Evolutionary conservation across 2,113 vertebrate species (phyloP), one percentile per base, ranked within the genome.

Genomic region (Pelodiscus sinensis): DNA sequence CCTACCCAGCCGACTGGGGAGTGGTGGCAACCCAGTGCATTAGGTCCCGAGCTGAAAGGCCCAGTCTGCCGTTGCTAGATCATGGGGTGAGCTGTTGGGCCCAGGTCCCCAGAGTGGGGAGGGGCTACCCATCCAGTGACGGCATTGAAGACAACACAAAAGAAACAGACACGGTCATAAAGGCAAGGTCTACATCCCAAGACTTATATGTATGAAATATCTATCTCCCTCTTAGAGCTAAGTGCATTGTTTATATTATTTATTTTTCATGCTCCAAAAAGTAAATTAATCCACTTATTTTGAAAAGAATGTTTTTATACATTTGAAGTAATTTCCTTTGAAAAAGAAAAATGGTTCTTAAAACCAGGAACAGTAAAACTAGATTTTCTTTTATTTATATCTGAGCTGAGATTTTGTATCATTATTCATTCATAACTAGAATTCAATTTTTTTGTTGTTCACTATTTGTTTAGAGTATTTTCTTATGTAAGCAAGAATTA

Each of bases 401-500:
- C 68, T 88, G 82, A 94, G 95, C 96, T 96, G 91, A 92, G 87
- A 85, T 60, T 75, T 79, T 27, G 4, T 92, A 94, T 87, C 88
- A 89, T 97, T 97, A 97, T 85, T 97, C 87, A 91, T 91, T 91
- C 84, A 95, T 90, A 98, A 97, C 95, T 95, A 94, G 94, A 95
- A 97, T 97, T 86, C 92, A 94, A 94, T 68, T 81, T 86, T 94
- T 94, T 97, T 87, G 85, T 96, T 96, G 85, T 94, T 98, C 94
- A 97, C 93, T 91, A 90, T 92, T 97, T 97, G 94, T 90, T 96
- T 95, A 93, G 81, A 92, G 73, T 87, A 93, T 97, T 97, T 97
- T 96, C 93, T 97, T 96, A 97, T 93, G 96, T 94, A 97, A 97
- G 87, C 93, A 94, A 94, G 96, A 97, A 97, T 97, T 97, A 97